Evolutionary conservation across 2,797 vertebrate genomes (phyloP), one percentile per base, ranked within the genome.

Genomic region (Orientallactaga sibirica): DNA sequence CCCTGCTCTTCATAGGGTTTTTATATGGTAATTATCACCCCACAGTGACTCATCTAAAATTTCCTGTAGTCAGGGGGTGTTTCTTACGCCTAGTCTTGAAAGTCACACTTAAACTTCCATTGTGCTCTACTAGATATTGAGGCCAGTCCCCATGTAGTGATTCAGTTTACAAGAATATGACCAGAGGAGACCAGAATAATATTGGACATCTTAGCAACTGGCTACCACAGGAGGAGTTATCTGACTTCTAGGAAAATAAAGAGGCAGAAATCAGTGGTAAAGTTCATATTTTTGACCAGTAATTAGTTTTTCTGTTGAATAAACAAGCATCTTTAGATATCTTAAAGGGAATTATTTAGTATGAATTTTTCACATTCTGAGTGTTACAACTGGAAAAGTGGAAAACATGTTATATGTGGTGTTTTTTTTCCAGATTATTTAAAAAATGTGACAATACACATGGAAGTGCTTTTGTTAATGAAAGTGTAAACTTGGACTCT

Each of bases 351-450:
- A 7, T 29, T 43, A 90, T 90, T 95, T 93, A 87, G 58, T 94
- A 19, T 29, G 91, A 81, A 3, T 66, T 92, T 96, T 93, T 80
- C 8, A 86, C 3, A 55, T 93, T 88, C 70, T 71, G 43, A 91
- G 52, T 61, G 29, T 77, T 95, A 58, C 25, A 91, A 95, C 18
- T 75, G 25, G 0, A 93, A 96, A 91, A 95, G 20, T 75, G 25
- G 0, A 93, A 96, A 91, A 76, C 4, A 0, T 93, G 16, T 92
- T 77, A n/a, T 37, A 7, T 37, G 15, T 86, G 33, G 4, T 71
- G 20, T 95, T 77, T 41, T 96, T 81, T 96, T 96, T 97, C 9
- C 97, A 98, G 98, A 58, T 98, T 98, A 96, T 98, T 98, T 98
- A 98, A 98, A 96, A 94, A 68, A 86, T 68, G 97, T 95, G 95